Evolutionary conservation across 2,113 vertebrate species (phyloP).

Genomic region (Tupaia tana): DNA sequence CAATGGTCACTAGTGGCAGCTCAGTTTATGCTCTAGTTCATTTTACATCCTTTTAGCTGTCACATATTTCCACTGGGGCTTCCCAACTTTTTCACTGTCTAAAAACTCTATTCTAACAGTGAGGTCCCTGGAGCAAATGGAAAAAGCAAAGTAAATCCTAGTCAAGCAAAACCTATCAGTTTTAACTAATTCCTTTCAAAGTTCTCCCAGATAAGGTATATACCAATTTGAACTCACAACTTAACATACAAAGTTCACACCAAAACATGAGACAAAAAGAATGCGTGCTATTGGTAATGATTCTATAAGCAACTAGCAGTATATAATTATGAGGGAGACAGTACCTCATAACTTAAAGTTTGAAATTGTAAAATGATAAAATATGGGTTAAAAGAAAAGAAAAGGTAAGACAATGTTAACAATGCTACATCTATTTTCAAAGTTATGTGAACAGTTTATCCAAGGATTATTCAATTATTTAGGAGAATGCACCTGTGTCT

Average conservation of each 20-base stretch:
- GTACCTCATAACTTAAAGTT: not conserved
- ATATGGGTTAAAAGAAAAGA: not conserved
- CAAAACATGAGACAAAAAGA: not conserved
- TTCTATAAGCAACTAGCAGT: not conserved
- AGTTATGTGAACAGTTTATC: not conserved
- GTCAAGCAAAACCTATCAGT: no score
- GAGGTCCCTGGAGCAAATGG: accelerated
- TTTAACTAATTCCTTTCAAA: not conserved
- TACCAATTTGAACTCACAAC: not conserved
- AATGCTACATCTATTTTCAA: not conserved
- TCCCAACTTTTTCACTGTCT: not conserved
- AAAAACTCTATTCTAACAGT: not conserved
- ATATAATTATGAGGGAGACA: not conserved
- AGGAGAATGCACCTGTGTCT: not conserved
- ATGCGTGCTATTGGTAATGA: not conserved
- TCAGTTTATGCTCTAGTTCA: not conserved
- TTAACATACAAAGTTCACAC: not conserved
- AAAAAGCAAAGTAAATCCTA: not conserved
- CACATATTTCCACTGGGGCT: not conserved
- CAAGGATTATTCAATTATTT: not conserved
- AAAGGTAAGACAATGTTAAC: not conserved
- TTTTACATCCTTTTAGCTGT: not conserved
- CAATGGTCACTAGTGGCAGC: not conserved
- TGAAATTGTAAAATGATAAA: not conserved
- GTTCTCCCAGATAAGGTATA: not conserved